Base-by-base conservation (phyloP, 2,888 invertebrate genomes). In the Metacarcinus magister region DNA sequence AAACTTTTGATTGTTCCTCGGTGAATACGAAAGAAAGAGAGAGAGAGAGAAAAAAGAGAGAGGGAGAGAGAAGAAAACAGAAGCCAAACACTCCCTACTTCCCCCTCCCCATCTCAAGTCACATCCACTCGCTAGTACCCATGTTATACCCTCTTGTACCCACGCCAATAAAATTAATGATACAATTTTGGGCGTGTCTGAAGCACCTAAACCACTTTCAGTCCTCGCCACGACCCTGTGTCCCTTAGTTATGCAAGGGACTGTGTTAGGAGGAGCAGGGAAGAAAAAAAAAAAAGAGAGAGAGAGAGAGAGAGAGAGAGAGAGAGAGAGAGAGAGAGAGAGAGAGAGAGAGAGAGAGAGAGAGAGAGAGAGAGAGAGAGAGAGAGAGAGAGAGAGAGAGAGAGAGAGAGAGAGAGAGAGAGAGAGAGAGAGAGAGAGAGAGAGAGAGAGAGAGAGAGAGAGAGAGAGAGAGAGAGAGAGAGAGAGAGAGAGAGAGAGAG, bases 371-470 rank as follows among this genome's bases (percentile, higher is more conserved):
- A n/a, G n/a, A n/a, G n/a, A n/a, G n/a, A n/a, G n/a, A n/a, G n/a
- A n/a, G n/a, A n/a, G n/a, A n/a, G n/a, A n/a, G n/a, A n/a, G n/a
- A n/a, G n/a, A n/a, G n/a, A n/a, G n/a, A n/a, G n/a, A n/a, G n/a
- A n/a, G n/a, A n/a, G n/a, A n/a, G n/a, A n/a, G n/a, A n/a, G n/a
- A n/a, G n/a, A n/a, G n/a, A n/a, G n/a, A n/a, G n/a, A n/a, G n/a
- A n/a, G n/a, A n/a, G n/a, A n/a, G n/a, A 82, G 19, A 32, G 8
- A 82, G 82, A 28, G 82, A 82, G 82, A 82, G 82, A 87, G 87
- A 87, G 87, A 87, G 87, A 87, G 87, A 87, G 87, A 87, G 87
- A 87, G 87, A 87, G 87, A 87, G 87, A 87, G 87, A 87, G 87
- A 87, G 87, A 87, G 87, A 87, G 87, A 87, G 87, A 87, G 87